Evolutionary conservation across 2,113 vertebrate species (phyloP).

Genomic region (Phasianus colchicus): DNA sequence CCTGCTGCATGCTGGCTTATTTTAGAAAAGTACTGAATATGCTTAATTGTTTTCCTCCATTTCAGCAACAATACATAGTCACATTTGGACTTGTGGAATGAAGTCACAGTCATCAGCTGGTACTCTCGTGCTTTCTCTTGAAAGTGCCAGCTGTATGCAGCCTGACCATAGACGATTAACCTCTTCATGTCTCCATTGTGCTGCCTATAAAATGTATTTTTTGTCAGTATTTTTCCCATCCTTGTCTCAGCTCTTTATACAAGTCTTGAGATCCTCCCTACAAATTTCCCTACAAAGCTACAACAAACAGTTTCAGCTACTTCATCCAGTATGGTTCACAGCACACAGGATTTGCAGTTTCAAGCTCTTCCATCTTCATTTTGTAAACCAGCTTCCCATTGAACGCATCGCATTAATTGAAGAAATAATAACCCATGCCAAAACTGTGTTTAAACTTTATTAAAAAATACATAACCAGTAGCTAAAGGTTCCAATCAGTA

Average conservation of each 20-base stretch:
- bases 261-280: not conserved
- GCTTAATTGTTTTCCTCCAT: not conserved
- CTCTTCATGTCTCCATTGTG: not conserved
- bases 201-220: not conserved
- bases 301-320: not conserved
- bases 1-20: not conserved
- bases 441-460: constrained; percentile 56
- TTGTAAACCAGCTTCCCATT: not conserved
- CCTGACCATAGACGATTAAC: not conserved
- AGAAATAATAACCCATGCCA: not conserved
- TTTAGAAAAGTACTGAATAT: not conserved
- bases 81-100: not conserved
- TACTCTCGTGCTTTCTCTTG: not conserved
- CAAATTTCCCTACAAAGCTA: not conserved
- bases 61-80: not conserved
- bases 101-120: constrained; percentile 5
- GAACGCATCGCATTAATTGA: not conserved
- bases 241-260: not conserved
- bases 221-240: not conserved
- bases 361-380: not conserved
- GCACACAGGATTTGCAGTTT: not conserved
- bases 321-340: not conserved
- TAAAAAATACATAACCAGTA: constrained; percentile 63
- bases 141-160: not conserved
- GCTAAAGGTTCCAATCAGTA: constrained; percentile 46